These are phyloP conservation scores for Drosophila formosana DNA, from an alignment of 2,888 invertebrate genomes.

Conservation along the genomic window DNA sequence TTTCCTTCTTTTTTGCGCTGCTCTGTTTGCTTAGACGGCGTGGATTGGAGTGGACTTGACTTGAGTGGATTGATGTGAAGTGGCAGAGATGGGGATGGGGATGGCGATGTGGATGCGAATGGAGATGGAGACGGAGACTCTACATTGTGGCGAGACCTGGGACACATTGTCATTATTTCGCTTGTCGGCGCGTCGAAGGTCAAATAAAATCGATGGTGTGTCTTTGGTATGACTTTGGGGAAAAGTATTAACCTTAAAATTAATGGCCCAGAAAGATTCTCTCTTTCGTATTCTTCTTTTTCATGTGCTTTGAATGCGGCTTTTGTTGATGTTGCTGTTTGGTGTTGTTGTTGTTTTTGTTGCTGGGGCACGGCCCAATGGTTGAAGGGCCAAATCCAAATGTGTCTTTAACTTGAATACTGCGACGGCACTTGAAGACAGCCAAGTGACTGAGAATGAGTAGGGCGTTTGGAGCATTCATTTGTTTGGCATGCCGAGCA, in stretches of 20 bases:
- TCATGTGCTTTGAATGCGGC: constrained; percentile 4
- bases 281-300: constrained; percentile 19
- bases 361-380: constrained; percentile 21
- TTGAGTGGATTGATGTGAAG: constrained; percentile 10
- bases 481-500: constrained; percentile 22
- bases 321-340: constrained; percentile 11
- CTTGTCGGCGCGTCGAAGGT: constrained; percentile 74
- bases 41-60: constrained; percentile 13
- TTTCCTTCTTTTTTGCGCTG: constrained; percentile 1
- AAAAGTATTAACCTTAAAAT: constrained; percentile 78
- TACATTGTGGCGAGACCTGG: constrained; percentile 32
- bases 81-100: not conserved
- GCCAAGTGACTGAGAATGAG: constrained; percentile 14
- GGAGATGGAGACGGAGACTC: not conserved
- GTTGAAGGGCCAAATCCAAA: constrained; percentile 54
- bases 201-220: constrained; percentile 74
- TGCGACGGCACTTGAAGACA: constrained; percentile 44
- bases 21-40: constrained; percentile 18
- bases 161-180: constrained; percentile 61
- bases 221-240: constrained; percentile 55
- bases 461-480: not conserved
- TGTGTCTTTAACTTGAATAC: constrained; percentile 75
- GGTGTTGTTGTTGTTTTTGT: constrained; percentile 9
- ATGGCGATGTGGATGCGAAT: not conserved
- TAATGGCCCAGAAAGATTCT: constrained; percentile 74